phyloP scores from a whole-genome alignment of 2,113 vertebrate genomes.

The Phalacrocorax aristotelis region DNA sequence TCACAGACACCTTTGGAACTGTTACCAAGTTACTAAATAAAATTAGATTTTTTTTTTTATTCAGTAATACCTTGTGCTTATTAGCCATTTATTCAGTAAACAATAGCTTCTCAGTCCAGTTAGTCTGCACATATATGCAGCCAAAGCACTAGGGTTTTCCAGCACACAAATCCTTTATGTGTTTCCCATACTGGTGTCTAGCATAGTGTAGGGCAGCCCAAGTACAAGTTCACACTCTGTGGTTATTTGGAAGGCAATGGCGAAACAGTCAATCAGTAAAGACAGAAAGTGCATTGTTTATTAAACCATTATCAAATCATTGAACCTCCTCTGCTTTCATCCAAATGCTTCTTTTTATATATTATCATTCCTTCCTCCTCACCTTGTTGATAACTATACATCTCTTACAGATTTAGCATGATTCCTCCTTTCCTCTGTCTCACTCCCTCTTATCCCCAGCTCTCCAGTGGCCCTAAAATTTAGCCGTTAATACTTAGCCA shows the following conservation, averaged over 20 bases:
- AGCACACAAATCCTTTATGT: neutral
- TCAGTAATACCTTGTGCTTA: neutral
- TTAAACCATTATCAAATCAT: neutral
- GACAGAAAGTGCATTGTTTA: neutral
- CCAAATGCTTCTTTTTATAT: neutral
- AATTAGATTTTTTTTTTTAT: neutral
- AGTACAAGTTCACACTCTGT: neutral
- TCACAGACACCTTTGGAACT: neutral
- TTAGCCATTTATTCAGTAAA: neutral
- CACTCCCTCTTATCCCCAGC: neutral
- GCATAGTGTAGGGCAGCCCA: neutral
- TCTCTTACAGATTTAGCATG: neutral
- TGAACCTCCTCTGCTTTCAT: neutral
- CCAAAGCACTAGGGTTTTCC: neutral
- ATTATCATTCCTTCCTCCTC: neutral
- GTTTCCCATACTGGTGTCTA: neutral
- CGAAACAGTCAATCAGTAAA: neutral
- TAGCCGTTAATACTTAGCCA: neutral
- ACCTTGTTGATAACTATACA: neutral
- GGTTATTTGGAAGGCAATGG: neutral
- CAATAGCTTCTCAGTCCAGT: neutral
- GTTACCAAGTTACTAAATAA: neutral
- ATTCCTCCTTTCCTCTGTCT: neutral
- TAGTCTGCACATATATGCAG: neutral
- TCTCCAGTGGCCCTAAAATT: neutral